A percentile compares a stretch with the other conserved stretches of the same genome.
Conservation (phyloP, 2,888 invertebrate species). For the Lamellibrachia satsuma region DNA sequence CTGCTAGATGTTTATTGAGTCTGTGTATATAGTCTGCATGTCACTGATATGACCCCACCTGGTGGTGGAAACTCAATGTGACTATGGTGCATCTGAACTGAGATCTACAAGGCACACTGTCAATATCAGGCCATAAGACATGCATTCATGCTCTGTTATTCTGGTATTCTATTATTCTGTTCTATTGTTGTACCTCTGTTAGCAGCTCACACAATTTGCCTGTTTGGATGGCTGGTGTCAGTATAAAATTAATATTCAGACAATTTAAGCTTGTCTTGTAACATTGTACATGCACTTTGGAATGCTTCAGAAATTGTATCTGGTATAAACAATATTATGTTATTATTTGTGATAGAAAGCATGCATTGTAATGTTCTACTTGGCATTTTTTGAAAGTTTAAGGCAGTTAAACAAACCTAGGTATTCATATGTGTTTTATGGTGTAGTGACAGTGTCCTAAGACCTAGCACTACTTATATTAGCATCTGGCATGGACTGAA, state of each 20-base stretch:
- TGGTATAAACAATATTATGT: not conserved
- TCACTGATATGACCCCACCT: not conserved
- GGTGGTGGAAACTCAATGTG: no score
- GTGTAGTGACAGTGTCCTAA: not conserved
- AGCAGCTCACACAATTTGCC: no score
- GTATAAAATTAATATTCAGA: not conserved
- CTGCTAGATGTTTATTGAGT: not conserved
- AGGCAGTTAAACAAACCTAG: not conserved
- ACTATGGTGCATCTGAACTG: not conserved
- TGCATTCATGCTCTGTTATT: not conserved
- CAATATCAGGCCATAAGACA: not conserved
- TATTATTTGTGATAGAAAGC: not conserved
- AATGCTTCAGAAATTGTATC: not conserved
- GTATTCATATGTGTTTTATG: not conserved
- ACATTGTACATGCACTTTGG: not conserved
- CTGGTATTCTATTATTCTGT: no score
- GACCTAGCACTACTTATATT: not conserved
- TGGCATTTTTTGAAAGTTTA: not conserved
- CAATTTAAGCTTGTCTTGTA: not conserved
- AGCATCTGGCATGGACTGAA: not conserved
- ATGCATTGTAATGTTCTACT: no score
- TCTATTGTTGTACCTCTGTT: no score
- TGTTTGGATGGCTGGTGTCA: not conserved
- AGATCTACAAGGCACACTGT: not conserved
- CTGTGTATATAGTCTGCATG: not conserved